Percentiles rank a stretch among this genome's conserved stretches.
These are phyloP conservation scores for Ciconia maguari DNA, from an alignment of 2,113 vertebrate genomes.

Conservation along the genomic window DNA sequence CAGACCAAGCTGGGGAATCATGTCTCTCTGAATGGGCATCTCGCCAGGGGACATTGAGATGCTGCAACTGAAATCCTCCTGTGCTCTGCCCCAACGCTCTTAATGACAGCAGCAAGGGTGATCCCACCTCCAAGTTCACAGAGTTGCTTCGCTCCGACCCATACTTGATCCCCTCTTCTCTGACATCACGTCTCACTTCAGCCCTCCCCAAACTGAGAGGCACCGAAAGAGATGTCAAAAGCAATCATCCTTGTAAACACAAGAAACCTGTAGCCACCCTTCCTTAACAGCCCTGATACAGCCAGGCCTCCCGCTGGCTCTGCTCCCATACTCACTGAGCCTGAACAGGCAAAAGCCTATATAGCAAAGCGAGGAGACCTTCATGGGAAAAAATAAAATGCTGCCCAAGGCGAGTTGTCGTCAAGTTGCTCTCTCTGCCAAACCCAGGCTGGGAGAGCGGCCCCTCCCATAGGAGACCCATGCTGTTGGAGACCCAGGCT, in stretches of 20 bases:
- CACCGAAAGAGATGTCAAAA: background rate
- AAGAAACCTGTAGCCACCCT: background rate
- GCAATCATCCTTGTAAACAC: background rate
- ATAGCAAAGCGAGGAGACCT: background rate
- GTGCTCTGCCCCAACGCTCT: background rate
- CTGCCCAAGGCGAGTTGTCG: background rate
- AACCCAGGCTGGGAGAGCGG: background rate
- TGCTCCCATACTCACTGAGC: background rate
- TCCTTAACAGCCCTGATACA: background rate
- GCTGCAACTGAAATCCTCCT: background rate
- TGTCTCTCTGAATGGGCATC: background rate
- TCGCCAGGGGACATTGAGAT: background rate
- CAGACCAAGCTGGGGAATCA: background rate
- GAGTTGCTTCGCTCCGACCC: background rate
- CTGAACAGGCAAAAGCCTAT: background rate
- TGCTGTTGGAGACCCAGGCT: background rate
- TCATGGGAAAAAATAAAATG: background rate
- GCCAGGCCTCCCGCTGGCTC: background rate
- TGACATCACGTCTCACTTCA: background rate
- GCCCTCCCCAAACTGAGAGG: background rate
- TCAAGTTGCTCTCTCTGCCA: background rate
- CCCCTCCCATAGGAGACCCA: background rate
- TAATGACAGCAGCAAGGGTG: background rate
- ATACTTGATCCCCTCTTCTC: background rate
- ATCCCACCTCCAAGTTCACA: background rate